Evolutionary conservation across 2,797 vertebrate species (phyloP), one percentile per base, ranked within the genome.

Genomic region (Scyliorhinus canicula): DNA sequence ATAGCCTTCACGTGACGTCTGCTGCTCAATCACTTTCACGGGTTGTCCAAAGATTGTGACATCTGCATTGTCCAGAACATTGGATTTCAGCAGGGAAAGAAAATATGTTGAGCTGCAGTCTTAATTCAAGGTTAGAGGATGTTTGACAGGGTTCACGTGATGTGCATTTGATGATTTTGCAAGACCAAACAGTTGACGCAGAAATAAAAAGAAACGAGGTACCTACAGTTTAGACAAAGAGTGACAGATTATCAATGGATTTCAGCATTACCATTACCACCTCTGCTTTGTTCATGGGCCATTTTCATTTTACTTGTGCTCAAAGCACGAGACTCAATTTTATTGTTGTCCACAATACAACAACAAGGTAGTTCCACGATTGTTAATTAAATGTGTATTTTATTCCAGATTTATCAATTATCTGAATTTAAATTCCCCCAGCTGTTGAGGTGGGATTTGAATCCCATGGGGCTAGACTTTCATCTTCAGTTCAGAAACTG

Each of bases 171-270:
- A 19, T 88, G 85, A 28, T 55, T 52, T 86, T 26, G 14, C 84
- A 55, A 86, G 84, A 57, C 84, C 55, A 47, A 12, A 28, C 52
- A 86, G 55, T 35, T 28, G 28, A 52, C 26, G 55, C 14, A 31
- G 50, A 86, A 86, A 28, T 86, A 55, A 55, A 52, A 79, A 52
- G 31, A 55, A 86, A 86, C 52, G 35, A 55, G 26, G 11, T 35
- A 55, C 55, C 84, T 31, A 52, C 21, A 31, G 52, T 16, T 86
- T 86, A 55, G 84, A 35, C 84, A 55, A 28, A 57, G 31, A 11
- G 35, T 86, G 52, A 16, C 84, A 86, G 84, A 86, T 86, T 86
- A 86, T 86, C 50, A 57, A 86, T 86, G 50, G 35, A 26, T 86
- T 28, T 57, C 28, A 1, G 7, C 57, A 60, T 9, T 60, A 14